Conservation (phyloP, 1,140 invertebrate genomes). For the Neodiprion fabricii region DNA sequence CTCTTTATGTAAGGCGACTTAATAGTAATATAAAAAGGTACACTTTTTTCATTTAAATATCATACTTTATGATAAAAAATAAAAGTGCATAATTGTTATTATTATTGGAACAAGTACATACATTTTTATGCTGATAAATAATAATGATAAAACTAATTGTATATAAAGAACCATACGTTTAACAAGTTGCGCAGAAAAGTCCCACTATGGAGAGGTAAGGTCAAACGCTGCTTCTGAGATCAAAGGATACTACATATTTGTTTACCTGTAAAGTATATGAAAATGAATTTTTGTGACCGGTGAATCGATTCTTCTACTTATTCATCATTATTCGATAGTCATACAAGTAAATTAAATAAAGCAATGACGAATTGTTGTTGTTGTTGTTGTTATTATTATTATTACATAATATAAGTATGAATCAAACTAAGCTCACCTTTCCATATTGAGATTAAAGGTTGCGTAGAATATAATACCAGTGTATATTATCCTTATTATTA, state of each 20-base stretch:
- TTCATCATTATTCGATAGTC: no score
- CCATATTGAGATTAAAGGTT: constrained; percentile 4
- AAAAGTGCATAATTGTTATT: constrained; percentile 42
- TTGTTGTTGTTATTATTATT: no score
- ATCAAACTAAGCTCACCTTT: background rate
- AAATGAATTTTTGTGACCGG: no score
- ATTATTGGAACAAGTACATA: constrained; percentile 47
- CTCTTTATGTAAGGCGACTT: constrained; percentile 50
- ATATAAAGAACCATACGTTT: constrained; percentile 18
- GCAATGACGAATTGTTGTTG: no score
- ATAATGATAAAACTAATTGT: constrained; percentile 35
- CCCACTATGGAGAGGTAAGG: constrained; percentile 13
- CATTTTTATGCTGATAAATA: constrained; percentile 43
- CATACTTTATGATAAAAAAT: constrained; percentile 45
- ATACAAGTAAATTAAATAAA: no score
- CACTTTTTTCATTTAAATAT: constrained; percentile 41
- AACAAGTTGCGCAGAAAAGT: constrained; percentile 13
- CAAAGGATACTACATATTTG: background rate
- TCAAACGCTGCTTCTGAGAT: constrained; percentile 7
- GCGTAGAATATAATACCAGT: constrained; percentile 6
- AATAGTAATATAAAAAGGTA: constrained; percentile 51
- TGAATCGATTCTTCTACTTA: no score
- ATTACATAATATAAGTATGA: background rate
- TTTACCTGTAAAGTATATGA: background rate
- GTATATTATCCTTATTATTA: background rate